phyloP scores from a whole-genome alignment of 1,140 invertebrate genomes.

The Philaenus spumarius region DNA sequence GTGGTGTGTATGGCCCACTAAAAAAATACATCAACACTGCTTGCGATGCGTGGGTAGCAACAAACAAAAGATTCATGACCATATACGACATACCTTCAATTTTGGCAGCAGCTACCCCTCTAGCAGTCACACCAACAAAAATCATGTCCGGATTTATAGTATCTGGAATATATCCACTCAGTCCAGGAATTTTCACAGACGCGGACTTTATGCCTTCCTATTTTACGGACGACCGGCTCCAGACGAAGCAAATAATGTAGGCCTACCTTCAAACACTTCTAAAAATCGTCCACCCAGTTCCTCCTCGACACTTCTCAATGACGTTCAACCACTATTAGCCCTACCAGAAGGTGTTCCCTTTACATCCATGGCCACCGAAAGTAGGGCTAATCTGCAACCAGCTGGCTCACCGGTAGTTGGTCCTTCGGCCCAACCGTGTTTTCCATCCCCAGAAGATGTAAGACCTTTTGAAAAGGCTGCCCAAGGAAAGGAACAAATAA shows the following conservation, averaged over 20 bases:
- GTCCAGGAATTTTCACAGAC: constrained; percentile 32
- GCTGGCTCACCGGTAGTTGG: not conserved
- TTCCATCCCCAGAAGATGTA: not conserved
- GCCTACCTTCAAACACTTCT: no score
- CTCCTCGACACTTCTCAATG: no score
- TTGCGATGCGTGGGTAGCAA: constrained; percentile 9
- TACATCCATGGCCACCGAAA: no score
- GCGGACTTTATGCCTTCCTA: constrained; percentile 33
- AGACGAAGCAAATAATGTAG: no score
- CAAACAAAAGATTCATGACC: constrained; percentile 18
- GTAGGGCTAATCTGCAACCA: constrained; percentile 20
- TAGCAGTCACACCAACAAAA: constrained; percentile 1
- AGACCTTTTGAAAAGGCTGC: not conserved
- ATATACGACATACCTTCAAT: constrained; percentile 21
- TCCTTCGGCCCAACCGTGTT: not conserved
- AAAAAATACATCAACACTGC: constrained; percentile 19
- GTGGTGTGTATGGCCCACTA: constrained; percentile 13
- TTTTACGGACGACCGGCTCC: no score
- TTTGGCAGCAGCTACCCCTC: not conserved
- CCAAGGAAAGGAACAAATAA: not conserved
- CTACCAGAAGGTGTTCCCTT: no score
- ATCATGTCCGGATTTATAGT: not conserved
- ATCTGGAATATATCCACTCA: not conserved
- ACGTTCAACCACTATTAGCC: no score
- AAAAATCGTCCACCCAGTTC: no score